Base-by-base conservation (phyloP, 2,113 vertebrate species). In the Climacteris rufus region DNA sequence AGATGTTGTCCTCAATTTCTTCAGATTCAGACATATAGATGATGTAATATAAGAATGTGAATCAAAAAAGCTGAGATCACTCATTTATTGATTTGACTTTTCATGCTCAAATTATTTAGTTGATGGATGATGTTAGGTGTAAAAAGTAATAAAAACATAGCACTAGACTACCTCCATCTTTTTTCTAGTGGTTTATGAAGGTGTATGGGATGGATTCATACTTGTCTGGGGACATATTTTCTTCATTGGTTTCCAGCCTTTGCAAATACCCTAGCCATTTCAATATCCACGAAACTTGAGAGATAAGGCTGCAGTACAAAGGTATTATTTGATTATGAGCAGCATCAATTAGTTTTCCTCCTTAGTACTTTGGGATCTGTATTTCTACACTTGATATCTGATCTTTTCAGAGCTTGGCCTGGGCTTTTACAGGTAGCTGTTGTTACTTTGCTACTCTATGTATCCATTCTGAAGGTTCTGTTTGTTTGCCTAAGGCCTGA, bases 11-110 rank as follows among this genome's bases (percentile, higher is more conserved):
- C 97, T 94, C 74, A 97, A 59, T 96, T 87, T 95, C 39, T 96
- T 97, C 68, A 91, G 87, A 96, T 95, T 97, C 88, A 97, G 90
- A 66, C 78, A 94, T 96, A 97, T 78, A 97, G 95, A 96, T 98
- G 97, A 98, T 95, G 85, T 94, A 98, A 98, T 95, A 94, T 93
- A 97, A 98, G 97, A 95, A 95, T 97, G 95, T 97, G 96, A 97
- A 96, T 97, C 90, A 96, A 97, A 98, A 98, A 97, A 98, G 96
- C 96, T 98, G 97, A 98, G 92, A 97, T 98, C 97, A 97, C 96
- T 98, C 94, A 35, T 97, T 94, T 98, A 98, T 98, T 98, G 98
- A 98, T 98, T 98, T 94, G 96, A 97, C 92, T 97, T 96, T 96
- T 95, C 96, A 98, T 97, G 97, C 96, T 98, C 97, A 97, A 98